A percentile compares a stretch with the other conserved stretches of the same genome.
These are phyloP conservation scores for Colinus virginianus DNA, from an alignment of 2,113 vertebrate species.

Conservation along the genomic window DNA sequence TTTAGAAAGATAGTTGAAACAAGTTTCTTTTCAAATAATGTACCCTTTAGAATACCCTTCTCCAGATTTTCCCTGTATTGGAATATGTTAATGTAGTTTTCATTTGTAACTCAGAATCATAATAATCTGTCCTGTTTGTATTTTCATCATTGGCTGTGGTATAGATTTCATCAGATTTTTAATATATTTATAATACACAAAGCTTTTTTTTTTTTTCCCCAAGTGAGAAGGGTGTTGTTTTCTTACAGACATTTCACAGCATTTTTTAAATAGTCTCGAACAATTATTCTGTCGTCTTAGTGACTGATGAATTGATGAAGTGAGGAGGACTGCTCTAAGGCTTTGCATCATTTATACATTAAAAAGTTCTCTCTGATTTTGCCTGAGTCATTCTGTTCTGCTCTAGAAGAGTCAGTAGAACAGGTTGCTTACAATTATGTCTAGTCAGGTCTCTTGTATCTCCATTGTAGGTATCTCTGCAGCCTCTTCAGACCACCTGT, in stretches of 20 bases:
- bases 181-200: neutral
- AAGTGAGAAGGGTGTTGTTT: neutral
- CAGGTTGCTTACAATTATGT: neutral
- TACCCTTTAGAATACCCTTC: neutral
- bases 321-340: neutral
- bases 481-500: neutral
- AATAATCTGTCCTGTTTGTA: neutral
- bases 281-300: neutral
- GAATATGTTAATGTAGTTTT: neutral
- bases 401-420: neutral
- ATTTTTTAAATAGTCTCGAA: neutral
- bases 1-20: neutral
- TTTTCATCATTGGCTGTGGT: neutral
- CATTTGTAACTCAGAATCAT: neutral
- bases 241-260: neutral
- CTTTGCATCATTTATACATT: neutral
- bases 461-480: neutral
- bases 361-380: rapidly evolving
- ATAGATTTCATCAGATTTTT: neutral
- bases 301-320: neutral
- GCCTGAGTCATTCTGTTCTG: neutral
- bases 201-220: neutral
- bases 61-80: neutral
- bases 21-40: neutral
- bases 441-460: neutral